These are phyloP conservation scores for Palythoa grandis DNA, from an alignment of 92 coral and sea anemone genomes.

Conservation along the genomic window DNA sequence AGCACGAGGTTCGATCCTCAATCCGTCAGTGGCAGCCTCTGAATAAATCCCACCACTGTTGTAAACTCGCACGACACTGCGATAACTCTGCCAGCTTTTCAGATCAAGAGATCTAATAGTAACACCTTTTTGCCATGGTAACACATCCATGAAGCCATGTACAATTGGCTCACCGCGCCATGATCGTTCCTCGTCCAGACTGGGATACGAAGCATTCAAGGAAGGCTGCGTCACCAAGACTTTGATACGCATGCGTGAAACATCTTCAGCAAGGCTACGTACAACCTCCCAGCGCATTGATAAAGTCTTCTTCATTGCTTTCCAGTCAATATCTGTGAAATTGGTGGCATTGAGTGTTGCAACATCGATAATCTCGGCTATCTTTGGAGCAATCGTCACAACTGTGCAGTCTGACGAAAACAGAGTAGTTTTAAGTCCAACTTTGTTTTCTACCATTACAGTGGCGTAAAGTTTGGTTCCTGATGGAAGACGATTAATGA, in stretches of 20 bases:
- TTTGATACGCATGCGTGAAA: conserved; percentile 82
- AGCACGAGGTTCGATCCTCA: conserved; percentile 76
- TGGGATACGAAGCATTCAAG: conserved; percentile 62
- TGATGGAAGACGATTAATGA: conserved; percentile 55
- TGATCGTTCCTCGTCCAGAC: conserved; percentile 45
- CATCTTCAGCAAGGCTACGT: conserved; percentile 61
- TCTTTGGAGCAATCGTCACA: conserved; percentile 71
- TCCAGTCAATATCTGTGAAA: conserved; percentile 83
- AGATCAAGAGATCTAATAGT: conserved; percentile 66
- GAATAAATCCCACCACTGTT: conserved; percentile 75
- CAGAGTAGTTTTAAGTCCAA: conserved; percentile 68
- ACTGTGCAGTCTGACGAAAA: conserved; percentile 57
- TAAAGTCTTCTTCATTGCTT: conserved; percentile 73
- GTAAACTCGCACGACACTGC: conserved; percentile 78
- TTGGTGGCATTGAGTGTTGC: conserved; percentile 50
- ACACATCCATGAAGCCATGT: conserved; percentile 74
- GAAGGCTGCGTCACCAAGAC: conserved; percentile 79
- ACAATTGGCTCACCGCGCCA: conserved; percentile 92
- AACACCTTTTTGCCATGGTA: conserved; percentile 64
- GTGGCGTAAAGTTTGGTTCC: conserved; percentile 75
- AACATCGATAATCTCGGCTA: conserved; percentile 65
- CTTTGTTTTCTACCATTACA: conserved; percentile 72
- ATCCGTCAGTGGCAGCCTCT: conserved; percentile 81
- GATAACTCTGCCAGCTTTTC: conserved; percentile 78
- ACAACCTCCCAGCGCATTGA: conserved; percentile 78